A percentile compares a stretch with the other conserved stretches of the same genome.
These are phyloP conservation scores for Tortrix viridana DNA, from an alignment of 2,888 invertebrate genomes.

Conservation along the genomic window DNA sequence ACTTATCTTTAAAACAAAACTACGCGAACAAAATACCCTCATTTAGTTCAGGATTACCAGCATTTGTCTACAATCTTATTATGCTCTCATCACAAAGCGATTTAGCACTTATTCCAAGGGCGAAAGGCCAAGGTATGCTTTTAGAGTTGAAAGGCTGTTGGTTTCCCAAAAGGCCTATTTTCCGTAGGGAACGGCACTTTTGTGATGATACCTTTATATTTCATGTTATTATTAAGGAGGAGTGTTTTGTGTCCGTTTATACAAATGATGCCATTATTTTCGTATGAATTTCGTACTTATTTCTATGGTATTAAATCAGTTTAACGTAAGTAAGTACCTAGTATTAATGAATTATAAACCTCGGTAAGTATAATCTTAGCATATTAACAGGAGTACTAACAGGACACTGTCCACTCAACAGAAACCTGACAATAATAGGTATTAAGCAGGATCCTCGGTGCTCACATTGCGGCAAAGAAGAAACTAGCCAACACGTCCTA, in stretches of 20 bases:
- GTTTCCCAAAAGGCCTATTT: conserved; percentile 10
- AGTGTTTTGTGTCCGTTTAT: conserved; percentile 1
- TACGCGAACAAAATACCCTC: conserved; percentile 6
- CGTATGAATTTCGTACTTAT: neutral
- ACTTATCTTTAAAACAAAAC: conserved; percentile 12
- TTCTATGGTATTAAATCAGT: too few species aligned
- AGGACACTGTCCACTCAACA: too few species aligned
- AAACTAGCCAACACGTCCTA: too few species aligned
- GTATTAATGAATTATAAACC: too few species aligned
- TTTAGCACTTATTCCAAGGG: conserved; percentile 6
- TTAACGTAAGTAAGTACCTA: too few species aligned
- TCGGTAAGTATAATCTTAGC: too few species aligned
- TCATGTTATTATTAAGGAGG: conserved; percentile 5
- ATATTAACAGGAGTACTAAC: too few species aligned
- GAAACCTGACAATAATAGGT: too few species aligned
- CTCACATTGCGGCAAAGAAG: too few species aligned
- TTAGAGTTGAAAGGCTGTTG: neutral
- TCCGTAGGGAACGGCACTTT: conserved; percentile 12
- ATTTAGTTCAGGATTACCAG: conserved; percentile 6
- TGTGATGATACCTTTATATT: conserved; percentile 5
- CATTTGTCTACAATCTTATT: conserved; percentile 18
- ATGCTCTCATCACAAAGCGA: neutral
- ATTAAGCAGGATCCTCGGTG: too few species aligned
- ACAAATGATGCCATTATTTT: conserved; percentile 3
- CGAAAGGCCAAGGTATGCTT: neutral